Evolutionary conservation across 2,888 invertebrate genomes (phyloP), one percentile per base, ranked within the genome.

Genomic region (Synanthedon formicaeformis): DNA sequence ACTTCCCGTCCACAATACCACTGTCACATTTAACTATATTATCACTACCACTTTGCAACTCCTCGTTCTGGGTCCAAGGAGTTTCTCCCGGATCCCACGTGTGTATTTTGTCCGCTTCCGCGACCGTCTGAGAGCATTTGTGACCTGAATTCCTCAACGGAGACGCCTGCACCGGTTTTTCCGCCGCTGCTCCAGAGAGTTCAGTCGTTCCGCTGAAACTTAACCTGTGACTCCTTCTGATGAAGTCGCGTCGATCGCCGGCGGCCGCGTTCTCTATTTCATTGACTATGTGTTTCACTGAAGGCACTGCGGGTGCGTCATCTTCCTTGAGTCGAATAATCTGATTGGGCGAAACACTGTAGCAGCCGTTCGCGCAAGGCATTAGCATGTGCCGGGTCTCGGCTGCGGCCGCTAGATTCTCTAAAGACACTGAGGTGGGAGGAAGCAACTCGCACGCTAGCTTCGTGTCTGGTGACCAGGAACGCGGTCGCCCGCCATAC

Each of bases 301-400:
- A 91, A 23, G 89, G 86, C 53, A 93, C 93, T 23, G 90, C 91
- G 23, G 89, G 86, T 50, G 87, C 83, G 53, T 88, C 89, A 57
- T 91, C 90, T 60, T 91, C 91, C 60, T 94, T 93, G 60, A 96
- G 88, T 65, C 95, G 92, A 58, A 96, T 92, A 66, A 96, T 95
- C 88, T 95, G 94, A 79, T 96, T 96, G 65, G 95, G 96, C 50
- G 96, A 96, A 34, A 96, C 96, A 75, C 95, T 95, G 80, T 96
- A 96, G 61, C 93, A 92, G 41, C 96, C 96, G 76, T 94, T 94
- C 65, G 93, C 93, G 73, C 94, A 95, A 1, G 95, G 94, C 90
- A 95, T 92, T 59, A 95, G 88, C 73, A 94, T 92, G 75, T 95
- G 94, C 50, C 93, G 88, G n/a, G 92, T 91, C 68, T 90, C 90